Conservation (phyloP, 2,888 invertebrate species). For the Empis livida region DNA sequence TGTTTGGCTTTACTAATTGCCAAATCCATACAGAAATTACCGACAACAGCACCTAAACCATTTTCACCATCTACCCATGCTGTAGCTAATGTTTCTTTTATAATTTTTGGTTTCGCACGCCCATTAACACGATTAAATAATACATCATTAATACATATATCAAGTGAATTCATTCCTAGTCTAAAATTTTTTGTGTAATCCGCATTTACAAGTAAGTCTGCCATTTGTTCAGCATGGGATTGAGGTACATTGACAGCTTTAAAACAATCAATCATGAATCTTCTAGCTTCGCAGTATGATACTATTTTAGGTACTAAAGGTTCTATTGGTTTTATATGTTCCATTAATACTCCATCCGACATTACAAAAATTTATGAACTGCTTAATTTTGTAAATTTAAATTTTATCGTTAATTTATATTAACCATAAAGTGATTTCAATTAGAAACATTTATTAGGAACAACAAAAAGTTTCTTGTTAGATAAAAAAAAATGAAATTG, state of each 20-base stretch:
- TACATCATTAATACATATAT: constrained; percentile 71
- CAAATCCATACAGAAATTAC: constrained; percentile 62
- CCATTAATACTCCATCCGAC: no score
- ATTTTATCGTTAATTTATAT: no score
- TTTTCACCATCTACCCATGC: constrained; percentile 71
- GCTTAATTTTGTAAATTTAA: no score
- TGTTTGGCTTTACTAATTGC: constrained; percentile 71
- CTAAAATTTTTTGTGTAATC: constrained; percentile 76
- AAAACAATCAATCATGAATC: constrained; percentile 56
- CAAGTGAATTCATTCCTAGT: constrained; percentile 72
- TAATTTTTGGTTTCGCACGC: constrained; percentile 47
- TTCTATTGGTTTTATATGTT: no score
- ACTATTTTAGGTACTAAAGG: constrained; percentile 21
- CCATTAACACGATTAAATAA: constrained; percentile 48
- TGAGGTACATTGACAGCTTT: constrained; percentile 46
- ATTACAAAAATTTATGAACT: no score
- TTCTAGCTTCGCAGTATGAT: constrained; percentile 28
- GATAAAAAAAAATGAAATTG: no score
- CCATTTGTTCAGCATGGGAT: constrained; percentile 49
- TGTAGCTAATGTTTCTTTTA: constrained; percentile 57
- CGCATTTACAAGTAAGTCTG: constrained; percentile 57
- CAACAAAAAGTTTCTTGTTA: no score
- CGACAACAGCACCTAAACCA: constrained; percentile 67
- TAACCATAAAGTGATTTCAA: no score
- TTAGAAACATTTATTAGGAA: no score